Conservation (phyloP, 2,888 invertebrate species). For the Parapristionchus giblindavisi region DNA sequence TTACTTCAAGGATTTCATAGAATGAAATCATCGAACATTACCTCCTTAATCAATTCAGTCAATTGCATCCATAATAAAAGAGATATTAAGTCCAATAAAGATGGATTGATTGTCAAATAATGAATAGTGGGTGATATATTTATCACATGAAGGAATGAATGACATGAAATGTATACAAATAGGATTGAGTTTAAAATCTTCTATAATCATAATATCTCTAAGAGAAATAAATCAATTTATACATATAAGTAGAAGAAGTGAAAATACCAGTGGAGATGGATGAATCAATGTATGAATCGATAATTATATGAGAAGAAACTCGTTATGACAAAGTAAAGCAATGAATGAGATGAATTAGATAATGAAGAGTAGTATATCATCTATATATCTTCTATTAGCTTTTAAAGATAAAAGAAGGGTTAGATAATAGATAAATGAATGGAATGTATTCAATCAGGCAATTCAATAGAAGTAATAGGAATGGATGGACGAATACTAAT, state of each 20-base stretch:
- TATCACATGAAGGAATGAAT: slow-evolving; percentile 16
- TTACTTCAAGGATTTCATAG: slow-evolving; percentile 58
- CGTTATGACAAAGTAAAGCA: too few species aligned
- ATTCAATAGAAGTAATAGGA: slow-evolving; percentile 48
- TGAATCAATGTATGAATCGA: too few species aligned
- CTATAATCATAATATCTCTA: too few species aligned
- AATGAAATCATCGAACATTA: slow-evolving; percentile 57
- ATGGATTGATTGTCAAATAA: slow-evolving; percentile 13
- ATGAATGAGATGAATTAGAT: too few species aligned
- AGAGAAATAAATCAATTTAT: not conserved
- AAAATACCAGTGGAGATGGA: too few species aligned
- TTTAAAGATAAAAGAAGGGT: slow-evolving; percentile 7
- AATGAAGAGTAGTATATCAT: too few species aligned
- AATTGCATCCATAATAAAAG: not conserved
- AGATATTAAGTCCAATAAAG: not conserved
- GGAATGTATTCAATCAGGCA: slow-evolving; percentile 45
- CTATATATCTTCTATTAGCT: not conserved
- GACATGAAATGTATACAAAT: too few species aligned
- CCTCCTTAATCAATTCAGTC: not conserved
- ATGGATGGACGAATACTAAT: slow-evolving; percentile 38
- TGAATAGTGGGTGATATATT: too few species aligned
- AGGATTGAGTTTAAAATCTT: too few species aligned
- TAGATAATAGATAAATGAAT: not conserved
- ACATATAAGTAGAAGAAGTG: too few species aligned
- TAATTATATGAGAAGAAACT: too few species aligned